phyloP scores from a whole-genome alignment of 2,888 invertebrate species.

The Drosophila falleni region DNA sequence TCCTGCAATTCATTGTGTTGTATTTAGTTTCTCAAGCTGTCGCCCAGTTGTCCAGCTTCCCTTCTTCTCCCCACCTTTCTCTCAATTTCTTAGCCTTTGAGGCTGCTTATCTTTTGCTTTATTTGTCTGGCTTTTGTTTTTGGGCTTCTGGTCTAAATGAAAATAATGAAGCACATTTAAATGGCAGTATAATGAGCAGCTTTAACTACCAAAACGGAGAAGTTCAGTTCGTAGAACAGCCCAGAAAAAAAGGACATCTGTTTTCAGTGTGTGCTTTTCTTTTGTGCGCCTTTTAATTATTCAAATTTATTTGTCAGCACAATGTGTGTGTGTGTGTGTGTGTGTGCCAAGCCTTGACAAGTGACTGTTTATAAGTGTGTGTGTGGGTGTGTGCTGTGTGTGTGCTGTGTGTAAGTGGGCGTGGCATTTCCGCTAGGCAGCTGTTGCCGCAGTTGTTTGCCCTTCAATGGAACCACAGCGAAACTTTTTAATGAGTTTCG shows the following conservation, averaged over 20 bases:
- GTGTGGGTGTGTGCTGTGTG: constrained; percentile 2
- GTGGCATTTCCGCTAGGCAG: constrained; percentile 44
- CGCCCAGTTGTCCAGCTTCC: constrained; percentile 41
- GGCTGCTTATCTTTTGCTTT: constrained; percentile 70
- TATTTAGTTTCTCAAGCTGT: constrained; percentile 78
- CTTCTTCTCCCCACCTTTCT: background rate
- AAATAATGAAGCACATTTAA: constrained; percentile 70
- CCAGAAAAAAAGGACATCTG: constrained; percentile 74
- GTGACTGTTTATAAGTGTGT: constrained; percentile 20
- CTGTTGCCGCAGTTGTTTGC: constrained; percentile 45
- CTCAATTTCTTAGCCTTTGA: constrained; percentile 2
- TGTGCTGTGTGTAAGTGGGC: constrained; percentile 31
- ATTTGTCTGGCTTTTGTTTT: constrained; percentile 57
- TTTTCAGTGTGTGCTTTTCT: constrained; percentile 32
- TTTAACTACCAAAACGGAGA: background rate
- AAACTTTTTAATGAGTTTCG: constrained; percentile 82
- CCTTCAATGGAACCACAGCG: constrained; percentile 66
- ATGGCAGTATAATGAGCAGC: constrained; percentile 59
- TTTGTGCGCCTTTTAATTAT: constrained; percentile 73
- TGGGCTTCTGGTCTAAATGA: constrained; percentile 41
- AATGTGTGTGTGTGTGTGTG: constrained; percentile 32
- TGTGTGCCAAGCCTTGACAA: constrained; percentile 1
- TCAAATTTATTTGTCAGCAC: constrained; percentile 78
- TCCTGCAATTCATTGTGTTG: constrained; percentile 53
- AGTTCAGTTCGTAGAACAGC: too few relatives aligned